Base-by-base conservation (phyloP, 35 echinoderm and acorn worm genomes). In the Strongylocentrotus purpuratus region DNA sequence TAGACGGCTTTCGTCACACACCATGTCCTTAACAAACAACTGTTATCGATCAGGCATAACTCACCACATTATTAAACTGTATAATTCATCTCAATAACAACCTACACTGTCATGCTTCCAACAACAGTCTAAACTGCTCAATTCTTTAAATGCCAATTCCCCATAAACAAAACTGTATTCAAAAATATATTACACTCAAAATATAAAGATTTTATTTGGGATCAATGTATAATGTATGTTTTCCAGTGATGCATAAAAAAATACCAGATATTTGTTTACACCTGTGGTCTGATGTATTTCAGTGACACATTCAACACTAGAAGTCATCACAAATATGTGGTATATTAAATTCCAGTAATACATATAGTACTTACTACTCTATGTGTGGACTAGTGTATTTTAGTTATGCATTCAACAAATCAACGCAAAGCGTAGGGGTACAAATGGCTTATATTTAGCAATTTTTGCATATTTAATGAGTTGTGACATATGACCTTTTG, bases 251-350 rank as follows among this genome's bases (percentile, higher is more conserved):
- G 61, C 18, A 70, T 5, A 1, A 20, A 70, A 70, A 4, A 70
- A 25, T 70, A 28, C 25, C 61, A 22, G 22, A 25, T 28, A 6
- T 70, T 59, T 70, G 17, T 28, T 20, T 14, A 70, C 5, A 98
- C 98, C 96, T 96, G 95, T 45, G 98, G 97, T 97, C 96, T 97
- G 32, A 94, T 94, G 47, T 98, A 97, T 94, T 99, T 95, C 91
- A 98, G 89, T 25, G 96, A 96, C 4, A 97, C 95, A 46, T 95
- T 87, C 85, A 99, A 85, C 60, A 52, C 0, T 52, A 52, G 8
- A 2, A 52, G 13, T 13, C 48, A 52, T 52, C 9, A 70, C 25
- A 6, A 70, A 70, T 70, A 20, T 70, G 61, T 70, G 61, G 25
- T 28, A 4, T 28, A 65, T 20, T 52, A 13, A 2, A 52, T 52